These are phyloP conservation scores for Cantharis rustica DNA, from an alignment of 2,888 invertebrate genomes.

Conservation along the genomic window DNA sequence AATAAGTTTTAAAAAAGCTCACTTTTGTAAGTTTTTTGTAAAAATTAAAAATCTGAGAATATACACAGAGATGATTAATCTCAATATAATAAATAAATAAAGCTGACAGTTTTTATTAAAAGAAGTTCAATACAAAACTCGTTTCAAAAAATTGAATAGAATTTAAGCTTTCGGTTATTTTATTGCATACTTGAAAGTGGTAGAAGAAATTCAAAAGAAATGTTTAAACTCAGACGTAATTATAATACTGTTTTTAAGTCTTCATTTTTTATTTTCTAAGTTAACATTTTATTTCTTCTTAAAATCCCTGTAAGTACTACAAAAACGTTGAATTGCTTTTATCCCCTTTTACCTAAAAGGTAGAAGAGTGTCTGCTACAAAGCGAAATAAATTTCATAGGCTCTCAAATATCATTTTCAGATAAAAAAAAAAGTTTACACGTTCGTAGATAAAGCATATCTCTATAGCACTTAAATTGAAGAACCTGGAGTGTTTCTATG, in stretches of 20 bases:
- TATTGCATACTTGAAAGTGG: background rate
- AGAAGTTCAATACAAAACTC: background rate
- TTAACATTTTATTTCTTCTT: background rate
- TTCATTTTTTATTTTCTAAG: background rate
- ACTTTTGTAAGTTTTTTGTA: background rate
- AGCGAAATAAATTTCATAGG: background rate
- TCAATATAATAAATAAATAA: background rate
- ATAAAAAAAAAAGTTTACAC: background rate
- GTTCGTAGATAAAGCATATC: background rate
- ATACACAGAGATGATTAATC: background rate
- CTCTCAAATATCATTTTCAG: background rate
- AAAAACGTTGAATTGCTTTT: background rate
- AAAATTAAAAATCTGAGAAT: background rate
- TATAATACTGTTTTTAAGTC: too few relatives aligned
- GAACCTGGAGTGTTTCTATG: background rate
- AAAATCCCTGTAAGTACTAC: background rate
- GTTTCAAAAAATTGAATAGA: background rate
- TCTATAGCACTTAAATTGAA: background rate
- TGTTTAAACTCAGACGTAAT: too few relatives aligned
- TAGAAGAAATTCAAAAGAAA: background rate
- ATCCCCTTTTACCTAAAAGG: background rate
- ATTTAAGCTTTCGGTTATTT: background rate
- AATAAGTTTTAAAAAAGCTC: background rate
- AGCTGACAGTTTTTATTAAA: background rate
- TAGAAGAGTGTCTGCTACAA: background rate